Base-by-base conservation (phyloP, 2,797 vertebrate species). In the Orientallactaga sibirica region DNA sequence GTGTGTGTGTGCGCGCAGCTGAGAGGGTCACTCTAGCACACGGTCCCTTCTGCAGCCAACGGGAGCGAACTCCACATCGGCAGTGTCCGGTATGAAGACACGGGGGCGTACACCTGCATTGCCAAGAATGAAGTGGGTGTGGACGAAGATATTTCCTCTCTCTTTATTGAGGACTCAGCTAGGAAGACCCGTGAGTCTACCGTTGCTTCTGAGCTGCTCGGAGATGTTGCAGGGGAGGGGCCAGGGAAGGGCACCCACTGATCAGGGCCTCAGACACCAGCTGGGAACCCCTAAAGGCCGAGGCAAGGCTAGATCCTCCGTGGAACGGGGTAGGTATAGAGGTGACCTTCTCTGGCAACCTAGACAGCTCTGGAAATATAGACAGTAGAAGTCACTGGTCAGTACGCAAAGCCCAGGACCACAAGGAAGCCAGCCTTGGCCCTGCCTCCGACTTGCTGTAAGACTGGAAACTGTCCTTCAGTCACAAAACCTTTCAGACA, bases 71-170 rank as follows among this genome's bases (percentile, higher is more conserved):
- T 99, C 29, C 98, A 99, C 55, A 99, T 99, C 85, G 95, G 98
- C 85, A 99, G 99, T 0, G 99, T 99, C 14, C 99, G 99, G 0
- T 99, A 99, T 5, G 99, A 99, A 96, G 99, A 99, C 98, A 99
- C 99, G 0, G 99, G 99, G 3, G 99, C 99, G 4, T 99, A 99
- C 84, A 99, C 99, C 80, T 99, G 99, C 98, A 99, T 99, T 70
- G 99, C 99, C 97, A 99, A 99, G 97, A 99, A 99, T 0, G 99
- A 99, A 79, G 99, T 99, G 95, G 99, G 99, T 2, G 99, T 99
- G 96, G 99, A 99, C 1, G 99, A 99, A 94, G 99, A 99, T 43
- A 99, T 99, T 96, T 99, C 99, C 15, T 99, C 99, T 0, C 98
- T 99, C 75, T 99, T 99, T 97, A 98, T 99, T 2, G 99, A 99